These are phyloP conservation scores for Microhierax caerulescens DNA, from an alignment of 2,797 vertebrate genomes.

Conservation along the genomic window DNA sequence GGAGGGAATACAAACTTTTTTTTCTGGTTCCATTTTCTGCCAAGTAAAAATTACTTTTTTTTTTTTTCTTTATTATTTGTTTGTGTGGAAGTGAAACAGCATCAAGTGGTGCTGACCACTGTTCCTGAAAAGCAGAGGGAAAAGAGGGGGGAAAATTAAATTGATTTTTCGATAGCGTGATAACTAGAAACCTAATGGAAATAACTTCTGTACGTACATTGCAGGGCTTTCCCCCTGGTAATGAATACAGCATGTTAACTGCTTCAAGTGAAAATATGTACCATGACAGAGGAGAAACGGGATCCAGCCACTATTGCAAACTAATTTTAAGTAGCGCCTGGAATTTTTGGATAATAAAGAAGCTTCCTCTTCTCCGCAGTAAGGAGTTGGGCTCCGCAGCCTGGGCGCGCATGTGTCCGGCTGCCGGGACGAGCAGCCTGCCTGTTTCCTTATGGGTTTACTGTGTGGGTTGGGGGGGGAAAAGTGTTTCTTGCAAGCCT, in stretches of 20 bases:
- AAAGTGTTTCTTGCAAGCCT: background rate
- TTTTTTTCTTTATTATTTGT: background rate
- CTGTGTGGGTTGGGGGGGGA: accelerated
- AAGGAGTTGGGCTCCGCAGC: background rate
- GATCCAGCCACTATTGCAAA: conserved; percentile 35
- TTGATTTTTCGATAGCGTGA: background rate
- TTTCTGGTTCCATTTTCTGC: background rate
- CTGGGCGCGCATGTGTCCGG: background rate
- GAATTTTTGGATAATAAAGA: conserved; percentile 15
- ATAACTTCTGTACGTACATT: background rate
- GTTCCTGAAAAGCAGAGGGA: background rate
- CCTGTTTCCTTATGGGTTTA: background rate
- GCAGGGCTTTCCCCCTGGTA: background rate
- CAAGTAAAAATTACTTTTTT: background rate
- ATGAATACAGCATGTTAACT: conserved; percentile 38
- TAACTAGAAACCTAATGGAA: background rate
- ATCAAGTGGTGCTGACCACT: background rate
- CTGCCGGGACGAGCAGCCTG: background rate
- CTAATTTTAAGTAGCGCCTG: conserved; percentile 15
- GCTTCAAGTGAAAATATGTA: conserved; percentile 50
- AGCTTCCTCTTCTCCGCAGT: background rate
- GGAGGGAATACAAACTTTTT: background rate
- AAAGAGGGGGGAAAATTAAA: background rate
- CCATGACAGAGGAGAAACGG: conserved; percentile 61
- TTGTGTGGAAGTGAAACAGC: background rate